Conservation (phyloP, 2,888 invertebrate genomes). For the Caenorhabditis japonica region DNA sequence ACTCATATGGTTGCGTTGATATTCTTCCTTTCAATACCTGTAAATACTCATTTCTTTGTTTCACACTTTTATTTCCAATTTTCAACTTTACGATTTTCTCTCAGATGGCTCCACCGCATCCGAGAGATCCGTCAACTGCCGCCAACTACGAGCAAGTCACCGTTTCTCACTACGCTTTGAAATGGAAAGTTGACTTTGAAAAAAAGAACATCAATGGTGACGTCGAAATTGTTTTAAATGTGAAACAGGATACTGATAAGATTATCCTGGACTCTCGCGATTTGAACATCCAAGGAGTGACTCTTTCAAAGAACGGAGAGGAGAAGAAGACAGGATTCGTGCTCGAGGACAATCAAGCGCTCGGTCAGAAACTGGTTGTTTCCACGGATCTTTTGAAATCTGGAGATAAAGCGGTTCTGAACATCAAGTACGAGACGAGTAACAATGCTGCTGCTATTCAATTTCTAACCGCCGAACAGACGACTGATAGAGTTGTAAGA, state of each 20-base stretch:
- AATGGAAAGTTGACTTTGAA: slow-evolving; percentile 72
- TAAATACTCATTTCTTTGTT: slow-evolving; percentile 5
- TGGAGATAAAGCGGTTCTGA: slow-evolving; percentile 50
- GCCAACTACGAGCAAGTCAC: slow-evolving; percentile 65
- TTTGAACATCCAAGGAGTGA: slow-evolving; percentile 55
- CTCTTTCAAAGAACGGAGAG: slow-evolving; percentile 16
- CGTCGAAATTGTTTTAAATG: slow-evolving; percentile 49
- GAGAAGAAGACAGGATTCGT: slow-evolving; percentile 22
- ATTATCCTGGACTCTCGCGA: slow-evolving; percentile 69
- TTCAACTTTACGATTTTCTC: background rate
- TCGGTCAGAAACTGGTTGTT: slow-evolving; percentile 52
- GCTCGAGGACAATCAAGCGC: slow-evolving; percentile 38
- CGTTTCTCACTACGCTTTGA: slow-evolving; percentile 62
- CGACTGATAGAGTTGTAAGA: slow-evolving; percentile 83
- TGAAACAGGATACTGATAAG: slow-evolving; percentile 52
- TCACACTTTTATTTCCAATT: background rate
- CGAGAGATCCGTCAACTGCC: slow-evolving; percentile 62
- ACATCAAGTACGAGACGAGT: slow-evolving; percentile 85
- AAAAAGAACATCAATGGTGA: slow-evolving; percentile 58
- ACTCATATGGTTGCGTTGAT: slow-evolving; percentile 5
- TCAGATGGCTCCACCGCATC: slow-evolving; percentile 31
- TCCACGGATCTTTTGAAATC: slow-evolving; percentile 13
- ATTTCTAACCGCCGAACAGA: slow-evolving; percentile 89
- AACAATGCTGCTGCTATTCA: slow-evolving; percentile 88
- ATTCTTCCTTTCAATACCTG: background rate